Percentiles rank a stretch among this genome's conserved stretches.
Evolutionary conservation across 2,797 vertebrate species (phyloP).

Genomic region (Acanthornis magna): DNA sequence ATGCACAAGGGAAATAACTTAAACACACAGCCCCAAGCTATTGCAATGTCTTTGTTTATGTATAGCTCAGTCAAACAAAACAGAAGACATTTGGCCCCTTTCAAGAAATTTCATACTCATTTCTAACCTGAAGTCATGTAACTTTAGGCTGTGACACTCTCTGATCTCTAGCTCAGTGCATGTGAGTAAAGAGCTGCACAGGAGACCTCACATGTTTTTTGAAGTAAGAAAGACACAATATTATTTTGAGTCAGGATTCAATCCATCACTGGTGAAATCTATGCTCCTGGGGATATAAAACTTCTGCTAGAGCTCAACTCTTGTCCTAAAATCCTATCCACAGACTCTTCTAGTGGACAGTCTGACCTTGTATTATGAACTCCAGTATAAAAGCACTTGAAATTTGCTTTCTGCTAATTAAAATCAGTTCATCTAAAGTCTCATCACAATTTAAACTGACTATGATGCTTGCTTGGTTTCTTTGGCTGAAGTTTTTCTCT

Average conservation of each 20-base stretch:
- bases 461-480: background rate
- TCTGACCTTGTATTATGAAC: background rate
- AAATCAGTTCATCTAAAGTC: background rate
- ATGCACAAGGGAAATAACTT: background rate
- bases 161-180: constrained; percentile 1
- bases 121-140: constrained; percentile 2
- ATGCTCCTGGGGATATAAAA: background rate
- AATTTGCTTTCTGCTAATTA: background rate
- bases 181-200: background rate
- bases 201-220: background rate
- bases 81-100: background rate
- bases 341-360: background rate
- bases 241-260: background rate
- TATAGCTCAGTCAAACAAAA: background rate
- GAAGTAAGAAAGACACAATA: background rate
- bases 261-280: background rate
- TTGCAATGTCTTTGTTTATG: background rate
- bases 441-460: background rate
- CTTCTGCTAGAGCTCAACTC: background rate
- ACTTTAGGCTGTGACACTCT: constrained; percentile 10
- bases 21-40: background rate
- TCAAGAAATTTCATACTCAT: background rate
- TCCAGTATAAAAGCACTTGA: background rate
- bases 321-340: background rate
- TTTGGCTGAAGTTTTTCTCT: background rate